phyloP scores from a whole-genome alignment of 2,888 invertebrate species.

The Branchellion lobata region DNA sequence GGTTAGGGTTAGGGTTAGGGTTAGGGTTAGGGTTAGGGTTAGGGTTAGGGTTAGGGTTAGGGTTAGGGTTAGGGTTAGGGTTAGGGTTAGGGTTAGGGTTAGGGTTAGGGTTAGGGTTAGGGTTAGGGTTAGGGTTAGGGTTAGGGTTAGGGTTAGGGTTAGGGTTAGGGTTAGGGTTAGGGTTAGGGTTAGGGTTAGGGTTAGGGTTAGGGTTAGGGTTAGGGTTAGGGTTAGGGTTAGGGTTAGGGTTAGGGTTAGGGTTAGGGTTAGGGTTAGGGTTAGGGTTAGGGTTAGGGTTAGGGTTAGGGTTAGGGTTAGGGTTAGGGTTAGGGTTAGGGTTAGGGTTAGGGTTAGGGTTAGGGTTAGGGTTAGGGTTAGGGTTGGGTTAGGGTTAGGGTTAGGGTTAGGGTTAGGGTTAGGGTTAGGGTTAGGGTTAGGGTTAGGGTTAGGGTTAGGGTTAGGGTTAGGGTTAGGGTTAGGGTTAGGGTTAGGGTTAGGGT shows the following conservation, averaged over 20 bases:
- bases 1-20: constrained; percentile 52
- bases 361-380: constrained; percentile 49
- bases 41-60: constrained; percentile 51
- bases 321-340: constrained; percentile 51
- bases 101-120: constrained; percentile 50
- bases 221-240: constrained; percentile 50
- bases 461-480: constrained; percentile 49
- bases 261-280: constrained; percentile 51
- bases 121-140: constrained; percentile 51
- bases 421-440: constrained; percentile 49
- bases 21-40: constrained; percentile 52
- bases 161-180: constrained; percentile 52
- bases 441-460: constrained; percentile 51
- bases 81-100: constrained; percentile 50
- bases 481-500: constrained; percentile 27
- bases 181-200: constrained; percentile 52
- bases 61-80: constrained; percentile 50
- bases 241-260: constrained; percentile 51
- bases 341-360: constrained; percentile 51
- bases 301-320: constrained; percentile 50
- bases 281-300: constrained; percentile 49
- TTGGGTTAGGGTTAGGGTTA: constrained; percentile 48
- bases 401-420: constrained; percentile 50
- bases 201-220: constrained; percentile 50
- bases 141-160: constrained; percentile 52